These are phyloP conservation scores for Enoplosus armatus DNA, from an alignment of 2,797 vertebrate genomes.

Conservation along the genomic window DNA sequence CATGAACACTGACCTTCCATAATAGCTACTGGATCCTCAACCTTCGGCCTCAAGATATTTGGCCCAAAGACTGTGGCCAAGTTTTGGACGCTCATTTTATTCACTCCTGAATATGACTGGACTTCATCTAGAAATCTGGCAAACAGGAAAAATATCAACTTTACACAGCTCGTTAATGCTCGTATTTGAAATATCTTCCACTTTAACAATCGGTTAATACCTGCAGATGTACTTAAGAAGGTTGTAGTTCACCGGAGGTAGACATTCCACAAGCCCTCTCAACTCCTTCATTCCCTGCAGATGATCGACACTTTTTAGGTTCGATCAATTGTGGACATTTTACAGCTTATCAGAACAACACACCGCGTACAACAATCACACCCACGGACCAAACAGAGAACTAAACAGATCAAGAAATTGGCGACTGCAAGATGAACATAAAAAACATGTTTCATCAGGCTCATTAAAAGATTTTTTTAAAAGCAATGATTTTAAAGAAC, in stretches of 20 bases:
- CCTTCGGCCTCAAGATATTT: slow-evolving; percentile 95
- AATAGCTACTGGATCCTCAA: slow-evolving; percentile 96
- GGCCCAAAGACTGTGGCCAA: slow-evolving; percentile 98
- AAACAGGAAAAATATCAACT: neutral
- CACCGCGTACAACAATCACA: too few relatives aligned
- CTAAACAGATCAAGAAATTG: neutral
- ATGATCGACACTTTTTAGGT: slow-evolving; percentile 9
- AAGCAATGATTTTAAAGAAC: neutral
- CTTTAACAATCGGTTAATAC: slow-evolving; percentile 73
- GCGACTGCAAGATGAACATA: neutral
- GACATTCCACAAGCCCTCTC: slow-evolving; percentile 90
- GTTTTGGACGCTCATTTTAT: slow-evolving; percentile 99
- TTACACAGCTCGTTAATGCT: neutral
- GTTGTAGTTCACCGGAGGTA: slow-evolving; percentile 96
- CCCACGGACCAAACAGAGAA: neutral
- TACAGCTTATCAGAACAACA: too few relatives aligned
- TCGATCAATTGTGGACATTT: too few relatives aligned
- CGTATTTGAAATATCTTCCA: neutral
- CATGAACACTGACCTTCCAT: slow-evolving; percentile 91
- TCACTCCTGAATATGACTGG: slow-evolving; percentile 94
- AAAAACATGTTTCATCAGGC: neutral
- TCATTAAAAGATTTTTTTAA: neutral
- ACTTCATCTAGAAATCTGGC: slow-evolving; percentile 98
- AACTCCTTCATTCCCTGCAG: slow-evolving; percentile 93
- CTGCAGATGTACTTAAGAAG: slow-evolving; percentile 98